Conservation (phyloP, 1,140 invertebrate genomes). For the Forficula auricularia region DNA sequence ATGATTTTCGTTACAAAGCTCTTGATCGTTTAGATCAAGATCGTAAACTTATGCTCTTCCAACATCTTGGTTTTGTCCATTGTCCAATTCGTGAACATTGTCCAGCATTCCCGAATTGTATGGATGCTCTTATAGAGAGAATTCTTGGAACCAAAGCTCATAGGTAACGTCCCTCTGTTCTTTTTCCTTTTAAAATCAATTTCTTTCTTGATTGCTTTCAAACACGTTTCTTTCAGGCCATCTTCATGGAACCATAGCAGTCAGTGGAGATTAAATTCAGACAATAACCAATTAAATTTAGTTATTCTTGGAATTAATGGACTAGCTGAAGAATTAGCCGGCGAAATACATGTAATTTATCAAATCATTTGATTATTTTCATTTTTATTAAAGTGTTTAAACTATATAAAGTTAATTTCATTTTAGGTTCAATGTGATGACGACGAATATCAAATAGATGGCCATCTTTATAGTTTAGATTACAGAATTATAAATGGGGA, state of each 20-base stretch:
- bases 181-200: not conserved
- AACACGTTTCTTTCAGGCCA: constrained; percentile 28
- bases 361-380: not conserved
- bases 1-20: constrained; percentile 85
- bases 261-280: constrained; percentile 43
- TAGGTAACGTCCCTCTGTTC: constrained; percentile 27
- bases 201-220: not conserved
- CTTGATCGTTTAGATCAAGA: constrained; percentile 86
- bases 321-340: constrained; percentile 57
- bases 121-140: constrained; percentile 68
- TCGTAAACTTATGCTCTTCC: constrained; percentile 79
- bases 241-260: constrained; percentile 48
- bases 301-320: constrained; percentile 59
- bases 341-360: constrained; percentile 49
- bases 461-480: constrained; percentile 64
- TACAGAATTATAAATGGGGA: constrained; percentile 74
- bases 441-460: constrained; percentile 71
- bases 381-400: not conserved
- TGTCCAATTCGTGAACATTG: constrained; percentile 87
- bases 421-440: constrained; percentile 47
- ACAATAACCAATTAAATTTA: constrained; percentile 53
- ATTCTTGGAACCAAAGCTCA: constrained; percentile 52
- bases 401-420: constrained; percentile 8
- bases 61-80: constrained; percentile 90
- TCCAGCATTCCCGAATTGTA: constrained; percentile 74